Conservation (phyloP, 2,113 vertebrate genomes). For the Anhinga rufa region DNA sequence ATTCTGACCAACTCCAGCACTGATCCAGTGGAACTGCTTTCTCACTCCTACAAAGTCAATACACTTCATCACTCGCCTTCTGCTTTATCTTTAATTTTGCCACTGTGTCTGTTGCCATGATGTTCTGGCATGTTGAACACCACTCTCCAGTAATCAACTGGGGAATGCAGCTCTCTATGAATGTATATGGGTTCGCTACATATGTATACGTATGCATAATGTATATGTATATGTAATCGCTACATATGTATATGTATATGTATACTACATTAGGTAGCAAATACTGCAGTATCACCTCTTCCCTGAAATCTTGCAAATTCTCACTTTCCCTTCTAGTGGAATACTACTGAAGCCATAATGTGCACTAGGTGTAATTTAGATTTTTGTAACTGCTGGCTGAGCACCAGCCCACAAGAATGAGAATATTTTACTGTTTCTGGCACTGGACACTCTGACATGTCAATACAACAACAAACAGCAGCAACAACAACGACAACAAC, state of each 20-base stretch:
- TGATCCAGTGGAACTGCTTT: background rate
- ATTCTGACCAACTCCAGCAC: background rate
- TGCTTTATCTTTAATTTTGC: slow-evolving; percentile 19
- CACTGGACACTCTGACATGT: background rate
- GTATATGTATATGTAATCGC: too few species aligned
- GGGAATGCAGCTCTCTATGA: background rate
- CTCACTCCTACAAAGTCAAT: slow-evolving; percentile 9
- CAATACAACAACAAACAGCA: too few species aligned
- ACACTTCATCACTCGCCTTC: background rate
- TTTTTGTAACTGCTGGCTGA: background rate
- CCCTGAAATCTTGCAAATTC: background rate
- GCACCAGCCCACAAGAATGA: background rate
- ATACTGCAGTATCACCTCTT: background rate
- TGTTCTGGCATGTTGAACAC: background rate
- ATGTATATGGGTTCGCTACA: background rate
- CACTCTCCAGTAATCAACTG: background rate
- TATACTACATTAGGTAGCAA: background rate
- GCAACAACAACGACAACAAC: too few species aligned
- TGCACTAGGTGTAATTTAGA: background rate
- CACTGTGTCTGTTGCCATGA: background rate
- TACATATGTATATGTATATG: too few species aligned
- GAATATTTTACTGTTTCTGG: slow-evolving; percentile 29
- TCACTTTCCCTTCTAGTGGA: background rate
- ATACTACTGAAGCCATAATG: background rate
- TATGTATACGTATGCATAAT: too few species aligned